Conservation (phyloP, 1,140 invertebrate species). For the Chymomyza costata region DNA sequence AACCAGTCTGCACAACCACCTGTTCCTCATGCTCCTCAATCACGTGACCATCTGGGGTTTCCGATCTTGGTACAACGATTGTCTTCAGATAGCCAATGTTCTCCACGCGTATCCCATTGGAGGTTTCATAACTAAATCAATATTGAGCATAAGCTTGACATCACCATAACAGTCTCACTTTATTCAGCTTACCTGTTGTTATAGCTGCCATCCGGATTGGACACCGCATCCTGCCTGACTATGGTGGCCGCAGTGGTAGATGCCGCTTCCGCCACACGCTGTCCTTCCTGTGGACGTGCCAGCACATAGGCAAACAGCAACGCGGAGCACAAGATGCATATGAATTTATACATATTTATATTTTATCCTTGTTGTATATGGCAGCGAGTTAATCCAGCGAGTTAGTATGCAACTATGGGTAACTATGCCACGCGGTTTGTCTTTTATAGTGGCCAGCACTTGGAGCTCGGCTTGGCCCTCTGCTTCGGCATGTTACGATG, state of each 20-base stretch:
- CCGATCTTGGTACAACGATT: conserved; percentile 75
- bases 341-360: conserved; percentile 61
- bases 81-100: conserved; percentile 79
- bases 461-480: conserved; percentile 43
- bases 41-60: conserved; percentile 75
- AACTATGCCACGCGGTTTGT: conserved; percentile 17
- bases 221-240: conserved; percentile 72
- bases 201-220: conserved; percentile 70
- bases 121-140: conserved; percentile 80
- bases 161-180: too few relatives aligned
- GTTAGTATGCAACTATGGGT: conserved; percentile 52
- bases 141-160: too few relatives aligned
- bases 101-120: conserved; percentile 80
- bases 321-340: conserved; percentile 48
- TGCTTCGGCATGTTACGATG: conserved; percentile 56
- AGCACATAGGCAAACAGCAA: conserved; percentile 52
- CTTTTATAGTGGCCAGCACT: conserved; percentile 52
- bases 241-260: conserved; percentile 63
- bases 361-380: conserved; percentile 33
- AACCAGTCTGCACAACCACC: conserved; percentile 79
- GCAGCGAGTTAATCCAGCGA: conserved; percentile 35
- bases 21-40: conserved; percentile 76
- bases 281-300: conserved; percentile 57
- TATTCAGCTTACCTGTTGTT: conserved; percentile 62
- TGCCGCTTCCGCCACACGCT: conserved; percentile 23